A percentile compares a stretch with the other conserved stretches of the same genome.
phyloP scores from a whole-genome alignment of 1,140 invertebrate genomes.

The Bathynomus jamesi region DNA sequence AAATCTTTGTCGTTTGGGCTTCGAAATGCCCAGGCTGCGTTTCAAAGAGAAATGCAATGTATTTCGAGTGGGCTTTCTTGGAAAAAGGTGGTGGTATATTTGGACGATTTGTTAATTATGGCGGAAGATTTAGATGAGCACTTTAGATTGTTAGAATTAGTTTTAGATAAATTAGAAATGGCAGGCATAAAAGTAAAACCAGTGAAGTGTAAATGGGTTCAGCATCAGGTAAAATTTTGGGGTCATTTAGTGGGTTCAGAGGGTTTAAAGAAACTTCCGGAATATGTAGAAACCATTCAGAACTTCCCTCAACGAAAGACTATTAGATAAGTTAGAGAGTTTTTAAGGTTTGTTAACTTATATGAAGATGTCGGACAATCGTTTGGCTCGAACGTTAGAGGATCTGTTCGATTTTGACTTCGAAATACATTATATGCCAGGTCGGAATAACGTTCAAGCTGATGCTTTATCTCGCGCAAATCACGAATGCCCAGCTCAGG shows the following conservation, averaged over 20 bases:
- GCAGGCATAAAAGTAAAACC: slow-evolving; percentile 5
- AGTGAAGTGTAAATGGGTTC: slow-evolving; percentile 2
- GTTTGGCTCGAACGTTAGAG: not conserved
- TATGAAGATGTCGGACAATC: not conserved
- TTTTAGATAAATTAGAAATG: not conserved
- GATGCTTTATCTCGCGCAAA: too few relatives aligned
- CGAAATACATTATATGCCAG: not conserved
- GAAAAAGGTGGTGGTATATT: not conserved
- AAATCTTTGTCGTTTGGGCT: slow-evolving; percentile 41
- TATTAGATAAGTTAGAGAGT: not conserved
- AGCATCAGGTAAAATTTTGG: not conserved
- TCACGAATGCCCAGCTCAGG: too few relatives aligned
- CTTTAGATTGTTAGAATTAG: not conserved
- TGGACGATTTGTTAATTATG: not conserved
- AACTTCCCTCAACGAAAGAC: not conserved
- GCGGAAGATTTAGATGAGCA: not conserved
- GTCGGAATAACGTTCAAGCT: not conserved
- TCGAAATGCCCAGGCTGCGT: not conserved
- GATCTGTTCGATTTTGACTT: not conserved
- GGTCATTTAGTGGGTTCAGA: not conserved
- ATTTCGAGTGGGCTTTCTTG: not conserved
- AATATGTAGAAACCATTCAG: not conserved
- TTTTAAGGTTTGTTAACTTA: slow-evolving; percentile 7
- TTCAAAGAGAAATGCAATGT: not conserved
- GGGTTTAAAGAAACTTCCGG: not conserved